Conservation (phyloP, 2,113 vertebrate species). For the Delphinapterus leucas region DNA sequence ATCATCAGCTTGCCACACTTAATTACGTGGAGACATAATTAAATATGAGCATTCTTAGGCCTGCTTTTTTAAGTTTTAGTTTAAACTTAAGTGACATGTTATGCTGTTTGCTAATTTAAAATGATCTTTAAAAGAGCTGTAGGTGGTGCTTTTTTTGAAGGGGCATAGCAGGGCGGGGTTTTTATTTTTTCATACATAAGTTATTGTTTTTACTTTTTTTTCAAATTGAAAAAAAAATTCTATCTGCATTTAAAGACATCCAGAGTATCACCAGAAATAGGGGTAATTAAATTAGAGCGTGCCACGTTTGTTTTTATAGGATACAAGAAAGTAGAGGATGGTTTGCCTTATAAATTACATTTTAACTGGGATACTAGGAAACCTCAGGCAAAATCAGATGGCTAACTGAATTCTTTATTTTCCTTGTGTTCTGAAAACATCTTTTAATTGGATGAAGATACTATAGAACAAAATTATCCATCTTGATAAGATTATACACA, state of each 20-base stretch:
- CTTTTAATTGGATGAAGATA: background rate
- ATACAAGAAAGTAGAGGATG: background rate
- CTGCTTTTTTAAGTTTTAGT: slow-evolving; percentile 74
- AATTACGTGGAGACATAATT: slow-evolving; percentile 84
- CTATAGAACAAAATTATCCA: background rate
- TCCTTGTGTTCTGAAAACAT: background rate
- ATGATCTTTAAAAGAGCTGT: slow-evolving; percentile 30
- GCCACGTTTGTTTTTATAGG: slow-evolving; percentile 7
- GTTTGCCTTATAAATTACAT: background rate
- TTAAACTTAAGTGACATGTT: slow-evolving; percentile 77
- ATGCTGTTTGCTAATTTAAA: slow-evolving; percentile 73
- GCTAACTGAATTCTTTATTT: background rate
- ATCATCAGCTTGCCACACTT: slow-evolving; percentile 85
- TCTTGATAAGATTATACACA: background rate
- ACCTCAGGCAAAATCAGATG: background rate
- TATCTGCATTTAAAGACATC: background rate
- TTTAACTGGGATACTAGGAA: slow-evolving; percentile 10
- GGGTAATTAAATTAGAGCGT: background rate
- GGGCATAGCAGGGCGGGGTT: background rate
- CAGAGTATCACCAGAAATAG: background rate
- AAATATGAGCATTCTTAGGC: slow-evolving; percentile 80
- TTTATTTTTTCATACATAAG: background rate
- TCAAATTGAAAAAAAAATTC: background rate
- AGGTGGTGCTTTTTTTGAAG: slow-evolving; percentile 16
- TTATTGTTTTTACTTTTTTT: background rate